phyloP scores from a whole-genome alignment of 2,888 invertebrate species.

The Thymelicus acteon region DNA sequence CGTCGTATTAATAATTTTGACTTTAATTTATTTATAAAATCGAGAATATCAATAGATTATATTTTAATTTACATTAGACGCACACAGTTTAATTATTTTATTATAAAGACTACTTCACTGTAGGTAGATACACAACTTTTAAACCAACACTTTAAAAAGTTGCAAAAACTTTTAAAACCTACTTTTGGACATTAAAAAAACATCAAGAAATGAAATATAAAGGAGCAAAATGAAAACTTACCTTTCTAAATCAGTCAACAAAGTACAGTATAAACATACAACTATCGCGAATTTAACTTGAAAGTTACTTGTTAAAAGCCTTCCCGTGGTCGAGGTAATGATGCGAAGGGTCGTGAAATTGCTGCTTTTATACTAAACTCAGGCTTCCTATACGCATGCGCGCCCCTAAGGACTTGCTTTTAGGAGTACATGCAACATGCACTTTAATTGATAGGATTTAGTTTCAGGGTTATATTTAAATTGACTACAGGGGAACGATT shows the following conservation, averaged over 20 bases:
- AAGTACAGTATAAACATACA: constrained; percentile 30
- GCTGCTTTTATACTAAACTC: constrained; percentile 64
- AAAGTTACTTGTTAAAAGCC: constrained; percentile 40
- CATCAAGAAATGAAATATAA: not conserved
- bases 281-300: constrained; percentile 22
- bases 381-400: constrained; percentile 62
- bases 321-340: constrained; percentile 67
- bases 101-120: too few species aligned
- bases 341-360: constrained; percentile 42
- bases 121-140: not conserved
- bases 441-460: constrained; percentile 61
- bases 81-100: too few species aligned
- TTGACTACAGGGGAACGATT: constrained; percentile 36
- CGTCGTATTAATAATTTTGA: too few species aligned
- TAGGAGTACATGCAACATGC: constrained; percentile 53
- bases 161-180: not conserved
- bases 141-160: not conserved
- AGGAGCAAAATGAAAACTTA: constrained; percentile 32
- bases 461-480: constrained; percentile 50
- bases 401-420: constrained; percentile 55
- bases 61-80: too few species aligned
- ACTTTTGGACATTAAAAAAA: not conserved
- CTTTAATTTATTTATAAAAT: too few species aligned
- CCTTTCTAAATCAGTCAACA: constrained; percentile 27
- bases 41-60: too few species aligned